Base-by-base conservation (phyloP, 2,888 invertebrate species). In the Ochropleura leucogaster region DNA sequence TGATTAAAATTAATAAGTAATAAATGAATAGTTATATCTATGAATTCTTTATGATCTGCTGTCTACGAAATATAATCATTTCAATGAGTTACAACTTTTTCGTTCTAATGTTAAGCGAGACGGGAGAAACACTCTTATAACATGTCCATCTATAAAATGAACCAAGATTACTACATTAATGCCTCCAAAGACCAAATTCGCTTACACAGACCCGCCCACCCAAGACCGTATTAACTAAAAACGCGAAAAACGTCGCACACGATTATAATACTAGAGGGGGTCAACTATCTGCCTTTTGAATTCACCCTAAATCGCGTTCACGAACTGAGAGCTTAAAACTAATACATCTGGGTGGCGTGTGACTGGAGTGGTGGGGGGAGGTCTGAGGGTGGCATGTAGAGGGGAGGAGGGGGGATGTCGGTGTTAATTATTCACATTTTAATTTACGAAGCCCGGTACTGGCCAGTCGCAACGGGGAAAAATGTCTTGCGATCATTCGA, bases 351-450 rank as follows among this genome's bases (percentile, higher is more conserved):
- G 95, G 95, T 91, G 93, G 93, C 87, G 88, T 90, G 89, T 89
- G 90, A 89, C 90, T 87, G 87, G 86, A 85, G 85, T 62, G 82
- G 83, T 80, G 77, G 79, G 82, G 80, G 78, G 79, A 82, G 78
- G 82, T 68, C 85, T 85, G 79, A 78, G 73, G 87, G 88, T 77
- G 87, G 86, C 83, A 85, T 76, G 84, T 82, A 82, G 88, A 76
- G 85, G 84, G 68, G 86, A 88, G 89, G 87, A 85, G 89, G 89
- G 88, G 88, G 89, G 87, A 89, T 90, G 90, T 91, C 90, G 89
- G 90, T 93, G 95, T 96, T 96, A 96, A 96, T 96, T 96, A 96
- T 96, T 96, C 96, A 96, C 94, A 94, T 96, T 96, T 96, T 96
- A 96, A 96, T 96, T 96, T 96, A 96, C 95, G 94, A 91, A 94